Evolutionary conservation across 92 coral and sea anemone genomes (phyloP).

Genomic region (Phenganax subtilis): DNA sequence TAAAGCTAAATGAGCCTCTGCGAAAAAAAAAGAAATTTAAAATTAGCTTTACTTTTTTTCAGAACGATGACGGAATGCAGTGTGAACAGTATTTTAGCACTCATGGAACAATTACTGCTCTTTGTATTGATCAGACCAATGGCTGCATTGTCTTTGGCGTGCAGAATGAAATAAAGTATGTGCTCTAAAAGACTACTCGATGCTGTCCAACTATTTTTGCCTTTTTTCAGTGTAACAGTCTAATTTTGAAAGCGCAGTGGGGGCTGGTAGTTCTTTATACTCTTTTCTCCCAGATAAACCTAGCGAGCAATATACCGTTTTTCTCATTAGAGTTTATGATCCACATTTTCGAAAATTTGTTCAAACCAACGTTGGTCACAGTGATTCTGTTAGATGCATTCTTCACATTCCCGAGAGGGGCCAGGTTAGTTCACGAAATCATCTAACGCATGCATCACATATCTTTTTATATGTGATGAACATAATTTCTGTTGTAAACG

Average conservation of each 20-base stretch:
- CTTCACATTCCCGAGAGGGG: constrained; percentile 90
- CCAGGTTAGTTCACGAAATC: constrained; percentile 52
- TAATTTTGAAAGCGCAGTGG: too few relatives aligned
- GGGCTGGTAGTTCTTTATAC: too few relatives aligned
- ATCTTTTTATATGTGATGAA: too few relatives aligned
- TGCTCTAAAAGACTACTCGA: too few relatives aligned
- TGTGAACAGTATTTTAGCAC: constrained; percentile 91
- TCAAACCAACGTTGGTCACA: constrained; percentile 95
- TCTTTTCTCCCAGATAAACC: too few relatives aligned
- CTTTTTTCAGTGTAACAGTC: too few relatives aligned
- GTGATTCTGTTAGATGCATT: constrained; percentile 83
- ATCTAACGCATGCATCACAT: too few relatives aligned
- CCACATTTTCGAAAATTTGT: constrained; percentile 83
- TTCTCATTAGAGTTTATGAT: constrained; percentile 70
- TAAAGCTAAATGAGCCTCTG: too few relatives aligned
- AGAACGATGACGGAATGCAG: constrained; percentile 92
- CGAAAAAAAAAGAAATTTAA: too few relatives aligned
- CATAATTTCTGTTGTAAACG: too few relatives aligned
- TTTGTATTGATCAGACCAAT: constrained; percentile 85
- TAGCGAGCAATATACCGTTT: too few relatives aligned
- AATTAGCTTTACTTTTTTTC: not conserved
- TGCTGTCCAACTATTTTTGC: too few relatives aligned
- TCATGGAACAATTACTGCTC: constrained; percentile 87
- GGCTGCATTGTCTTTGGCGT: constrained; percentile 95
- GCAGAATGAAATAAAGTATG: constrained; percentile 74